These are phyloP conservation scores for Pandemis cinnamomeana DNA, from an alignment of 2,888 invertebrate genomes.

Conservation along the genomic window DNA sequence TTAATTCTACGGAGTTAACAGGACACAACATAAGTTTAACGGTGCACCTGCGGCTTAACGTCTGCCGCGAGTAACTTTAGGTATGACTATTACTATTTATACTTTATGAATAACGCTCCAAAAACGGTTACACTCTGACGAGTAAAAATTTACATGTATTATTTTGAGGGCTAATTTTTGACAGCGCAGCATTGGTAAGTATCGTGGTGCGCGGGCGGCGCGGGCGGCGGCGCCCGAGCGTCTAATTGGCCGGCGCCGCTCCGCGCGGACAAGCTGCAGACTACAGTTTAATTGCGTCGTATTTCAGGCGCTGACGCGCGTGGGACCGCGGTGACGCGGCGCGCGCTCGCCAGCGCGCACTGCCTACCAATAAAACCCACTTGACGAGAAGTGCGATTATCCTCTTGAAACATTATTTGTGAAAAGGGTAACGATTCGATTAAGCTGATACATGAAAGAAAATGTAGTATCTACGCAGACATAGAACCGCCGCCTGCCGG, in stretches of 20 bases:
- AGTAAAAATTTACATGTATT: too few species aligned
- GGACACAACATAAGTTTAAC: too few species aligned
- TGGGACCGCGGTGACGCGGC: slow-evolving; percentile 21
- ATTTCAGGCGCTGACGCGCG: slow-evolving; percentile 15
- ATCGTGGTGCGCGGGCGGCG: not conserved
- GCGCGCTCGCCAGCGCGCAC: not conserved
- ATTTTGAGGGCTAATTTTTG: too few species aligned
- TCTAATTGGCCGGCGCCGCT: not conserved
- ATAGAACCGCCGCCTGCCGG: not conserved
- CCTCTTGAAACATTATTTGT: not conserved
- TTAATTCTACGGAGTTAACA: too few species aligned
- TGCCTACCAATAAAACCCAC: not conserved
- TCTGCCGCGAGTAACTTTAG: too few species aligned
- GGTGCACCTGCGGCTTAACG: too few species aligned
- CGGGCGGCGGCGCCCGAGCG: not conserved
- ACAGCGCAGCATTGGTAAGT: too few species aligned
- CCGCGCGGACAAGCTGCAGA: slow-evolving; percentile 25
- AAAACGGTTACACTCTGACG: too few species aligned
- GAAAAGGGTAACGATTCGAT: not conserved
- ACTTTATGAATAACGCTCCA: too few species aligned
- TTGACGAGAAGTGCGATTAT: not conserved
- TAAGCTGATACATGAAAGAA: not conserved
- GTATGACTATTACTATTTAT: too few species aligned
- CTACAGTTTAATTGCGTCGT: slow-evolving; percentile 27
- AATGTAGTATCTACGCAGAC: not conserved